Evolutionary conservation across 2,888 invertebrate species (phyloP).

Genomic region (Galerucella calmariensis): DNA sequence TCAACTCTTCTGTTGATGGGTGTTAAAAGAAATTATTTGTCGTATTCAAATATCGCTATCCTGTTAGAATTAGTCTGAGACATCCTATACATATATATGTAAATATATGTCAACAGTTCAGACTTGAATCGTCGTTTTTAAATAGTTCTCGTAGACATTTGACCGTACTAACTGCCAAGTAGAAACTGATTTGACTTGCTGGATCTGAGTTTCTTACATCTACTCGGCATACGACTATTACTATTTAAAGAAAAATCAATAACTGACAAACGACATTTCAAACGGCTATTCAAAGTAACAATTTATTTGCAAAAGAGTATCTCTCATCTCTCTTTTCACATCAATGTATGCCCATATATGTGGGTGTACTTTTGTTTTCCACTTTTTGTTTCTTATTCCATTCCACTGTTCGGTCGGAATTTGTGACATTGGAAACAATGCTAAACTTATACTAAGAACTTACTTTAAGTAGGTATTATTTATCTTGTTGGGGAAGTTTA

Average conservation of each 20-base stretch:
- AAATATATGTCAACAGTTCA: too few relatives aligned
- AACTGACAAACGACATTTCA: slow-evolving; percentile 40
- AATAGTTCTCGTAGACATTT: too few relatives aligned
- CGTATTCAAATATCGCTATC: too few relatives aligned
- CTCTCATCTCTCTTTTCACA: slow-evolving; percentile 48
- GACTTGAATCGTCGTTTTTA: too few relatives aligned
- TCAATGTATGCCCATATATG: slow-evolving; percentile 41
- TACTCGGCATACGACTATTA: slow-evolving; percentile 51
- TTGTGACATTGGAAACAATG: not conserved
- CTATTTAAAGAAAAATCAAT: slow-evolving; percentile 42
- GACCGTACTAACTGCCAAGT: too few relatives aligned
- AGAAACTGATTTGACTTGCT: slow-evolving; percentile 24
- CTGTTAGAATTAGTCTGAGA: too few relatives aligned
- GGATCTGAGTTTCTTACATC: slow-evolving; percentile 47
- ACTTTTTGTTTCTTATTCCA: slow-evolving; percentile 30
- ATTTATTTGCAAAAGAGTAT: slow-evolving; percentile 47
- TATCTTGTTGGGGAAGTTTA: too few relatives aligned
- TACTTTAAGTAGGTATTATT: not conserved
- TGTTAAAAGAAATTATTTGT: too few relatives aligned
- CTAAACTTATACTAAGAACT: not conserved
- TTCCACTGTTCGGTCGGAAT: slow-evolving; percentile 18
- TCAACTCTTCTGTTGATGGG: too few relatives aligned
- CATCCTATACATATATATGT: too few relatives aligned
- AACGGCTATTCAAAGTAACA: slow-evolving; percentile 39
- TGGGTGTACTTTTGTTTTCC: slow-evolving; percentile 33